Evolutionary conservation across 2,797 vertebrate species (phyloP), one percentile per base, ranked within the genome.

Genomic region (Spondyliosoma cantharus): DNA sequence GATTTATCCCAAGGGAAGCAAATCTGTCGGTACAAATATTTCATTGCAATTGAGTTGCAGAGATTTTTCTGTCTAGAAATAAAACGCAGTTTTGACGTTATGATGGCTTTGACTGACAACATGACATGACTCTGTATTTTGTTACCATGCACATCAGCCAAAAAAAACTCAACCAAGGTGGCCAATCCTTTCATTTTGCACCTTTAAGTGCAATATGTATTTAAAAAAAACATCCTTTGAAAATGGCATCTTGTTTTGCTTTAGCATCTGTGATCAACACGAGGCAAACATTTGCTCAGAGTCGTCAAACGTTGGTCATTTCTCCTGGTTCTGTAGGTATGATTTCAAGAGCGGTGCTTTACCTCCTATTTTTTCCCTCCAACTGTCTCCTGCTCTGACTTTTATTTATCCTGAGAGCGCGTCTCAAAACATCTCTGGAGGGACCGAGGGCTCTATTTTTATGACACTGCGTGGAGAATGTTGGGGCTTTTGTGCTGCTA

Each of bases 381-480:
- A 57, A 25, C 58, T 64, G 32, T 24, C 16, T 43, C 29, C 15
- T 9, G 42, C 68, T 3, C 29, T 19, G 63, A 68, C 24, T 65
- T 80, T 71, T 64, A 60, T 72, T 60, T 56, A 19, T 70, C 65
- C 24, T n/a, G 27, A 16, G 60, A 71, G 20, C 16, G 7, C 46
- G 62, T 13, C 57, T 80, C 19, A 50, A 73, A 78, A 76, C 70
- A 76, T 78, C 62, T 68, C 65, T 37, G 27, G 32, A 61, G 67
- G 56, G 56, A 52, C 53, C 0, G 4, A 50, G 27, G 27, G 48
- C 78, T 86, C 76, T 71, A 52, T 84, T 87, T 84, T 80, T 74
- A 54, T 65, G 48, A 68, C 56, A 37, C 17, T 6, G 73, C 68
- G 61, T 9, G 0, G 64, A 73, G 56, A 52, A 59, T 70, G 68